Percentiles rank a stretch among this genome's conserved stretches.
These are phyloP conservation scores for Hephaestus fuliginosus DNA, from an alignment of 2,797 vertebrate genomes.

Conservation along the genomic window DNA sequence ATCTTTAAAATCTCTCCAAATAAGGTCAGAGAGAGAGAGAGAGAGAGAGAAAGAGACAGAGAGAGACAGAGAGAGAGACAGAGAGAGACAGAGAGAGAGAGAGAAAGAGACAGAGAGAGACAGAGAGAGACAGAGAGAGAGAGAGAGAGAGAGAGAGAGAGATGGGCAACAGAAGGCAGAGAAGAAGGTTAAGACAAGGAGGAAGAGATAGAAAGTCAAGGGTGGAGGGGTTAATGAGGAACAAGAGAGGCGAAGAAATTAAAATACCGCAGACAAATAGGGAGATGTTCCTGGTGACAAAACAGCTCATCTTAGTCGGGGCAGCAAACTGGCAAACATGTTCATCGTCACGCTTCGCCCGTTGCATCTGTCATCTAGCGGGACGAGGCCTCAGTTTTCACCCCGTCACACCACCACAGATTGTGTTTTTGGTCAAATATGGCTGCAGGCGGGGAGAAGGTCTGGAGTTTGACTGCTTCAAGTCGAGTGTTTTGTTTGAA, in stretches of 20 bases:
- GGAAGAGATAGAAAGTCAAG: neutral
- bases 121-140: neutral
- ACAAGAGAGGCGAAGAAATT: slow-evolving; percentile 5
- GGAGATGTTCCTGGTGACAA: slow-evolving; percentile 14
- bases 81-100: slow-evolving; percentile 36
- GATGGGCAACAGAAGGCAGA: slow-evolving; percentile 5
- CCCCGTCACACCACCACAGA: slow-evolving; percentile 38
- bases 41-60: neutral
- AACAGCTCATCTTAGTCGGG: slow-evolving; percentile 20
- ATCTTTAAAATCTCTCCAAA: slow-evolving; percentile 64
- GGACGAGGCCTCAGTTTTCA: slow-evolving; percentile 25
- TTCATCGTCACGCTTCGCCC: slow-evolving; percentile 26
- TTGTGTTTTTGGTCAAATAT: slow-evolving; percentile 61
- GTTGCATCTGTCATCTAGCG: slow-evolving; percentile 31
- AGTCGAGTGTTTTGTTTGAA: slow-evolving; percentile 56
- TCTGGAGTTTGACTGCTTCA: slow-evolving; percentile 28
- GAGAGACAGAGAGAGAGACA: slow-evolving; percentile 33
- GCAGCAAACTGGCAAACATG: slow-evolving; percentile 20
- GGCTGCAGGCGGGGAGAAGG: slow-evolving; percentile 28
- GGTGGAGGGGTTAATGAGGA: neutral
- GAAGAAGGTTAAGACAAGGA: neutral
- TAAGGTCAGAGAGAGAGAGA: slow-evolving; percentile 46
- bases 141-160: slow-evolving; percentile 31
- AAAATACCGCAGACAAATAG: slow-evolving; percentile 17
- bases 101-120: slow-evolving; percentile 8